These are phyloP conservation scores for Hypomecis punctinalis DNA, from an alignment of 2,888 invertebrate species.

Conservation along the genomic window DNA sequence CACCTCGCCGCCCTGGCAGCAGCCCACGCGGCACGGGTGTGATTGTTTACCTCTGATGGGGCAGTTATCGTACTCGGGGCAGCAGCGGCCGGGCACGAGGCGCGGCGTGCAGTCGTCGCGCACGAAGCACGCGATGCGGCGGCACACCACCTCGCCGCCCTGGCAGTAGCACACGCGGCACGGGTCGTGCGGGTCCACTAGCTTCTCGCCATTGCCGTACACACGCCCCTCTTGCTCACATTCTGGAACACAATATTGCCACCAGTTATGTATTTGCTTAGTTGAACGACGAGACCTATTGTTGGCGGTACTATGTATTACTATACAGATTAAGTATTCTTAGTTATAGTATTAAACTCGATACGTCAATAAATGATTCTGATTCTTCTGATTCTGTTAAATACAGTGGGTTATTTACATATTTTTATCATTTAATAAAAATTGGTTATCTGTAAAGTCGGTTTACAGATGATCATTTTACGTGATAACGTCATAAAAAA, in stretches of 20 bases:
- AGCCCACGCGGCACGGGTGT: constrained; percentile 92
- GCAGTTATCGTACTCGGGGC: constrained; percentile 93
- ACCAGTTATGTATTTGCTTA: no score
- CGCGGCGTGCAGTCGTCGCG: constrained; percentile 91
- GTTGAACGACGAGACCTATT: no score
- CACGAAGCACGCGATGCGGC: constrained; percentile 90
- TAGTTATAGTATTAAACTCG: no score
- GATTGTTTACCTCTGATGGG: constrained; percentile 88
- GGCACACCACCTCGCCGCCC: constrained; percentile 91
- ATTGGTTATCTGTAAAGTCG: no score
- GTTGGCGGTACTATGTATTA: no score
- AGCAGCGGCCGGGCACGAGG: constrained; percentile 90
- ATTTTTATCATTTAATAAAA: no score
- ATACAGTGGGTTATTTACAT: no score
- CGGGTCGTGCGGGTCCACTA: constrained; percentile 89
- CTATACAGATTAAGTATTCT: no score
- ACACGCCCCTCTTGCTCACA: constrained; percentile 90
- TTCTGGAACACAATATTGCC: constrained; percentile 80
- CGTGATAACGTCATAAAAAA: no score
- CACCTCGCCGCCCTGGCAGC: constrained; percentile 92
- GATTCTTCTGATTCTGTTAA: no score
- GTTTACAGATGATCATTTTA: no score
- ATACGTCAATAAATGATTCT: no score
- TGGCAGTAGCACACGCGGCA: constrained; percentile 93
- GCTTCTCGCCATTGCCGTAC: constrained; percentile 91